These are phyloP conservation scores for Nomada hirtipes DNA, from an alignment of 2,888 invertebrate species.

Conservation along the genomic window DNA sequence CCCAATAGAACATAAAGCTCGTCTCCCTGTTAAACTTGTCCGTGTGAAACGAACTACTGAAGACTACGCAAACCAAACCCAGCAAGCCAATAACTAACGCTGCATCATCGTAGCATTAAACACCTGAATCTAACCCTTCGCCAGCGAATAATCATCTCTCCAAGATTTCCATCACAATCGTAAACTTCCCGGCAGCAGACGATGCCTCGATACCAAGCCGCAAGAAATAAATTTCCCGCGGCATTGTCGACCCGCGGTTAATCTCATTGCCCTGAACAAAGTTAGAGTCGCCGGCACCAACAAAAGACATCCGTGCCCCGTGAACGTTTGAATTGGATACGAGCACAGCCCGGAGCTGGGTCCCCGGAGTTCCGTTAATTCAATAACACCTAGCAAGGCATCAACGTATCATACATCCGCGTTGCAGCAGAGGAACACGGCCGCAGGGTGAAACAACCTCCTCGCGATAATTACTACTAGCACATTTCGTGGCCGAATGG, in stretches of 20 bases:
- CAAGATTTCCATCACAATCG: neutral
- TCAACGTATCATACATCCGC: neutral
- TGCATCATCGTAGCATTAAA: too few relatives aligned
- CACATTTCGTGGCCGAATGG: constrained; percentile 50
- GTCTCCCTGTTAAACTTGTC: too few relatives aligned
- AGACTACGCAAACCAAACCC: too few relatives aligned
- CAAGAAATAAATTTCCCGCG: constrained; percentile 7
- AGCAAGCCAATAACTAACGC: too few relatives aligned
- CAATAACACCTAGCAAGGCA: constrained; percentile 19
- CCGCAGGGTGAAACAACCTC: constrained; percentile 32
- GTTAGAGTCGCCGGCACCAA: neutral
- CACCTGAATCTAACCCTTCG: too few relatives aligned
- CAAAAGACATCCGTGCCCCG: constrained; percentile 9
- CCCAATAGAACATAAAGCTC: too few relatives aligned
- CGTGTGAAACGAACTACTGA: too few relatives aligned
- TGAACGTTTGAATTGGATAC: neutral
- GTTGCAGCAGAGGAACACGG: constrained; percentile 11
- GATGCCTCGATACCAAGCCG: neutral
- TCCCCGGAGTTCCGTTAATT: constrained; percentile 22
- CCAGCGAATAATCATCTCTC: too few relatives aligned
- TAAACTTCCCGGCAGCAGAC: neutral
- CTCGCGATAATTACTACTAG: constrained; percentile 54
- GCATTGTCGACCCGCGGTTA: neutral
- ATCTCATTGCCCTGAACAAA: neutral
- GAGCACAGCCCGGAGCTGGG: too few relatives aligned